phyloP scores from a whole-genome alignment of 2,113 vertebrate genomes.

The Phrynosoma blainvillii region DNA sequence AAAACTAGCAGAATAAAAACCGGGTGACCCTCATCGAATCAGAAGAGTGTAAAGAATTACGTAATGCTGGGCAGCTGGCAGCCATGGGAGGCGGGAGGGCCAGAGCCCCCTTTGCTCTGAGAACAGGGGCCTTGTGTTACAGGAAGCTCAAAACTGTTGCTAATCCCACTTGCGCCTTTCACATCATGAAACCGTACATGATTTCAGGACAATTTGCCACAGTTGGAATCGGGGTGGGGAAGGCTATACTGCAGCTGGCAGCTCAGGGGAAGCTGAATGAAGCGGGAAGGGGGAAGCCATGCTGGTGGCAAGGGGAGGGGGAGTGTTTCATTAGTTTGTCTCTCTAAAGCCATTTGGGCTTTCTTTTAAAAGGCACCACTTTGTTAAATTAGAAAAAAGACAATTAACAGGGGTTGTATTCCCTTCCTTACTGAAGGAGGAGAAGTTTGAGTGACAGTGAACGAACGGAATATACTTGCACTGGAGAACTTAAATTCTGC shows the following conservation, averaged over 20 bases:
- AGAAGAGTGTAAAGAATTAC: background rate
- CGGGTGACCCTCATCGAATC: background rate
- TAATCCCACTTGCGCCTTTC: conserved; percentile 37
- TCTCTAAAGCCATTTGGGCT: background rate
- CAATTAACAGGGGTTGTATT: background rate
- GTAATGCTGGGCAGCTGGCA: conserved; percentile 7
- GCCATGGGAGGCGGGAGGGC: background rate
- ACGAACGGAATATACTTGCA: background rate
- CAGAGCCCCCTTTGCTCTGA: background rate
- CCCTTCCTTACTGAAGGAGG: background rate
- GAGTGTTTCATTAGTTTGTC: background rate
- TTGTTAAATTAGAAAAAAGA: conserved; percentile 1
- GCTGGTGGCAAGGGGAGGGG: background rate
- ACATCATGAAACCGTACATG: conserved; percentile 16
- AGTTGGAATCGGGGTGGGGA: conserved; percentile 15
- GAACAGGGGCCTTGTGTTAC: conserved; percentile 31
- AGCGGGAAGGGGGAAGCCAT: background rate
- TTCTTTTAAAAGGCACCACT: background rate
- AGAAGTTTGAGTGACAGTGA: background rate
- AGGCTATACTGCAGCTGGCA: conserved; percentile 20
- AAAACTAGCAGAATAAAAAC: background rate
- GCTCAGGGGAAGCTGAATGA: background rate
- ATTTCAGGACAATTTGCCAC: conserved; percentile 23
- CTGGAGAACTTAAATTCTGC: background rate
- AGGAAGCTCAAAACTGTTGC: background rate